Conservation (phyloP, 2,888 invertebrate genomes). For the Polyploca ridens region DNA sequence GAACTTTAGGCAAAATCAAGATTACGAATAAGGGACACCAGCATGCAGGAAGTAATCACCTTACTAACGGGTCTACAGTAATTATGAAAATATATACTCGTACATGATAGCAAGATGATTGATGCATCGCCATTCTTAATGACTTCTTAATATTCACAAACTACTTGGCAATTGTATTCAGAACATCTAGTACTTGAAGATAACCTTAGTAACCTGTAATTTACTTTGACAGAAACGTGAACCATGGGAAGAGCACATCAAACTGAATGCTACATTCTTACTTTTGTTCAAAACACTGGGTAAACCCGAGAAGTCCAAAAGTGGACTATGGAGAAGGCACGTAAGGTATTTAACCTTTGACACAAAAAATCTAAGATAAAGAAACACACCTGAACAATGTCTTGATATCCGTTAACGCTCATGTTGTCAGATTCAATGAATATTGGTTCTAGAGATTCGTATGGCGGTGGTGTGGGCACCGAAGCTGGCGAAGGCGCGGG, state of each 20-base stretch:
- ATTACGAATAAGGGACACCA: not conserved
- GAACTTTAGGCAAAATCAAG: not conserved
- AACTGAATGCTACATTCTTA: not conserved
- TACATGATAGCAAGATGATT: not conserved
- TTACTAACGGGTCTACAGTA: not conserved
- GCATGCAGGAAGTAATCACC: not conserved
- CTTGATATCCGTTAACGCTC: slow-evolving; percentile 91
- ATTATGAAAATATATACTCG: not conserved
- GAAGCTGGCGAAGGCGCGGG: slow-evolving; percentile 60
- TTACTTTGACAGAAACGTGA: not conserved
- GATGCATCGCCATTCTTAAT: not conserved
- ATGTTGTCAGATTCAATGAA: slow-evolving; percentile 76
- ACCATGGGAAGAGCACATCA: not conserved
- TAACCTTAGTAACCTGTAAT: not conserved
- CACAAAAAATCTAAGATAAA: not conserved
- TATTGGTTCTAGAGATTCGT: slow-evolving; percentile 34
- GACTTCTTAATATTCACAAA: not conserved
- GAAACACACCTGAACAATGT: slow-evolving; percentile 84
- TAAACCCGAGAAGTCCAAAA: too few species aligned
- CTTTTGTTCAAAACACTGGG: too few species aligned
- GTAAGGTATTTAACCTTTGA: too few species aligned
- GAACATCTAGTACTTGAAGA: not conserved
- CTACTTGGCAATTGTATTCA: not conserved
- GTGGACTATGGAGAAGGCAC: too few species aligned
- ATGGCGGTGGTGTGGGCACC: slow-evolving; percentile 47